Percentiles rank a stretch among this genome's conserved stretches.
Conservation (phyloP, 2,113 vertebrate species). For the Numida meleagris region DNA sequence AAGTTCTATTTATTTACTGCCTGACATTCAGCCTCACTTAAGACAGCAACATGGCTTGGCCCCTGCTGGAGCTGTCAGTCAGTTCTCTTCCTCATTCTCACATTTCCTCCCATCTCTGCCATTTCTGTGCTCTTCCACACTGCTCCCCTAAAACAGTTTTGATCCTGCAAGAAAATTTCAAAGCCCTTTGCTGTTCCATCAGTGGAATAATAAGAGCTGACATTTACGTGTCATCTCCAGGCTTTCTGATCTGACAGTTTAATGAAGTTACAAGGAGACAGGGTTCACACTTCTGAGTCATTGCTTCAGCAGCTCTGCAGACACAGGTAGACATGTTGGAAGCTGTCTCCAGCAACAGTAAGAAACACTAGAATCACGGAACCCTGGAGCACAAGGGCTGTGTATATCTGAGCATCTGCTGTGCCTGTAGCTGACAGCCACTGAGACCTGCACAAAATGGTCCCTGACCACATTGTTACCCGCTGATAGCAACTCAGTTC, state of each 20-base stretch:
- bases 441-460: fast-evolving
- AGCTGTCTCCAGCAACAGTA: neutral
- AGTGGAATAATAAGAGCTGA: neutral
- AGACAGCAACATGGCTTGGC: neutral
- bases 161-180: neutral
- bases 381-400: neutral
- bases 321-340: slow-evolving; percentile 33
- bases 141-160: neutral
- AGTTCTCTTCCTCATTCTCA: neutral
- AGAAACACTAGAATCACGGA: neutral
- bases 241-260: neutral
- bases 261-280: slow-evolving; percentile 3
- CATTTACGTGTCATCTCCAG: neutral
- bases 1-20: neutral
- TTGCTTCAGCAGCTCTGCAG: neutral
- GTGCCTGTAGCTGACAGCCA: neutral
- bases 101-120: neutral
- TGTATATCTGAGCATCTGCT: neutral
- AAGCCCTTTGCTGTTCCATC: neutral
- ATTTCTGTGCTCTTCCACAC: neutral
- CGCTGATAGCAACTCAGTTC: neutral
- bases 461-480: neutral
- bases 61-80: neutral
- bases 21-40: neutral
- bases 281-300: slow-evolving; percentile 32